These are phyloP conservation scores for Pocillopora grandis DNA, from an alignment of 92 coral and sea anemone genomes.

Conservation along the genomic window DNA sequence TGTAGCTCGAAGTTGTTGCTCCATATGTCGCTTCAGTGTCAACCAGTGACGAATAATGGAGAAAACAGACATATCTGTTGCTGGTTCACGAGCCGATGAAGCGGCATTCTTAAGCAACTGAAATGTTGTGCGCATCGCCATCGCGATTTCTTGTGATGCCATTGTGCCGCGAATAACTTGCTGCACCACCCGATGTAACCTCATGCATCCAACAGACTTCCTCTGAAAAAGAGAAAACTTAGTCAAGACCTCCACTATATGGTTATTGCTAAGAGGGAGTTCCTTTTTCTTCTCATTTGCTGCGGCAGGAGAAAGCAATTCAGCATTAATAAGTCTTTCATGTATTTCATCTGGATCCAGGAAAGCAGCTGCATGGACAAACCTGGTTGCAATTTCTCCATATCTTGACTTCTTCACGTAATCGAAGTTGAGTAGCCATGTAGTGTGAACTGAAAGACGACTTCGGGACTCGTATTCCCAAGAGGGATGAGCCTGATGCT, in stretches of 20 bases:
- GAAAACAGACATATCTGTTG: too few relatives aligned
- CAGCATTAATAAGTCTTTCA: constrained; percentile 33
- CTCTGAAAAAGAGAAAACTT: constrained; percentile 1
- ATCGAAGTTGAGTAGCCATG: constrained; percentile 57
- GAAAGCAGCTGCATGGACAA: constrained; percentile 39
- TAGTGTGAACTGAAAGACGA: constrained; percentile 75
- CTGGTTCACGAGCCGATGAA: too few relatives aligned
- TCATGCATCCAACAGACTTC: background rate
- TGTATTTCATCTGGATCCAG: constrained; percentile 38
- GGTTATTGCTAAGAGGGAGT: background rate
- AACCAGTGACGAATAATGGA: too few relatives aligned
- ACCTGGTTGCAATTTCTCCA: constrained; percentile 27
- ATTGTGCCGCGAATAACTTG: constrained; percentile 10
- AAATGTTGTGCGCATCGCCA: too few relatives aligned
- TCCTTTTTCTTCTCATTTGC: background rate
- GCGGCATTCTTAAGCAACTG: too few relatives aligned
- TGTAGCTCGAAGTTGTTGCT: too few relatives aligned
- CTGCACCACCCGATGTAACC: constrained; percentile 27
- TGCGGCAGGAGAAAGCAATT: constrained; percentile 7
- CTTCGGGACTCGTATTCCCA: constrained; percentile 53
- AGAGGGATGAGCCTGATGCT: constrained; percentile 41
- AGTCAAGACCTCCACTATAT: background rate
- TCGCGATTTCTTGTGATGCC: background rate
- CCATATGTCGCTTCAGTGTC: too few relatives aligned
- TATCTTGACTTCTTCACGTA: constrained; percentile 27